Base-by-base conservation (phyloP, 2,797 vertebrate genomes). In the Halcyon smyrnensis region DNA sequence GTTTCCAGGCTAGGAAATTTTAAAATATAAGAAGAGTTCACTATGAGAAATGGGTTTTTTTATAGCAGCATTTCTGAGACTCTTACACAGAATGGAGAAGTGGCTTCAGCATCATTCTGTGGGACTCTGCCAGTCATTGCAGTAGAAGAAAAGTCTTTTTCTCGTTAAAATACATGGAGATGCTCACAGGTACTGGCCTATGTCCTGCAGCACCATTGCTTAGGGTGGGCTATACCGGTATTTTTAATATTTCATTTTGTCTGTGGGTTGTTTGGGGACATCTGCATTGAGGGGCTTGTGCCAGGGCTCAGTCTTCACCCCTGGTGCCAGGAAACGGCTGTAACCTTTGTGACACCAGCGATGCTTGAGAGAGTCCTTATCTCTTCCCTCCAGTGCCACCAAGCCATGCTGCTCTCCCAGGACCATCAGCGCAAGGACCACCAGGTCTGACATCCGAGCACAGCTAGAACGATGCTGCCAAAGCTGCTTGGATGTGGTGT, bases 391-490 rank as follows among this genome's bases (percentile, higher is more conserved):
- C 5, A 0, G 68, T 46, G 64, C 64, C 89, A 70, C 60, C 0
- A 2, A 89, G 63, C 46, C 4, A 2, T 65, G 65, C 77, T 77
- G 62, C 65, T 25, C 27, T 74, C 85, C 90, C 3, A 0, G 91
- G 57, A 88, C 53, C 76, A 27, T 9, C 84, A 62, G 59, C 50
- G 23, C 75, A 53, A 43, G 76, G 79, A 73, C 30, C 75, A 68
- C 70, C 0, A 0, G 10, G 51, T 9, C 69, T 1, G 0, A 15
- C 7, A 1, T 5, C 57, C 0, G 0, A 62, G 34, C 32, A 32
- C 0, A 3, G n/a, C 56, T 28, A 0, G 1, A 54, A 8, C 1
- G 3, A 2, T 4, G 37, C 65, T 89, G 77, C 70, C 62, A n/a
- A 93, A 71, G 20, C 57, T 28, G 3, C 90, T 24, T 19, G 30